Percentiles rank a stretch among this genome's conserved stretches.
These are phyloP conservation scores for Anabacerthia variegaticeps DNA, from an alignment of 2,797 vertebrate species.

Conservation along the genomic window DNA sequence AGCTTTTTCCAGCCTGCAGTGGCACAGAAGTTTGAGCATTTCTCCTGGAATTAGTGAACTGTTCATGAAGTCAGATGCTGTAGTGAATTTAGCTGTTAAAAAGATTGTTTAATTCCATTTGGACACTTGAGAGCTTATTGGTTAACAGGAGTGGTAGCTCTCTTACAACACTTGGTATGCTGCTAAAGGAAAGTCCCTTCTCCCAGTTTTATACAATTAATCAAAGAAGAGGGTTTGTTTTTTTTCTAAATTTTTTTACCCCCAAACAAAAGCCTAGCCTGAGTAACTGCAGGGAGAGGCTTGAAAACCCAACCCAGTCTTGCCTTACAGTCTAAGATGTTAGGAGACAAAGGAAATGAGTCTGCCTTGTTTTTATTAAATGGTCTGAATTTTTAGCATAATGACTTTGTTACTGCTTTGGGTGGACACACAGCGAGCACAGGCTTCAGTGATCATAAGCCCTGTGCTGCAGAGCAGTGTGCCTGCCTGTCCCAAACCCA, in stretches of 20 bases:
- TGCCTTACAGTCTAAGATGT: neutral
- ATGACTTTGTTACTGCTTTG: neutral
- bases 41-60: neutral
- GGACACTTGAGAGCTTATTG: neutral
- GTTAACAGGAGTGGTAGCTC: neutral
- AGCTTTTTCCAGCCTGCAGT: neutral
- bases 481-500: neutral
- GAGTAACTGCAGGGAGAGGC: neutral
- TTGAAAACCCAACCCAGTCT: neutral
- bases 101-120: neutral
- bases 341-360: neutral
- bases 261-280: neutral
- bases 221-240: neutral
- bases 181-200: neutral
- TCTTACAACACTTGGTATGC: neutral
- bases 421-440: neutral
- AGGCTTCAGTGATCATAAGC: neutral
- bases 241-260: rapidly evolving
- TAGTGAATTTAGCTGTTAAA: neutral
- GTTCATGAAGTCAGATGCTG: neutral
- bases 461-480: rapidly evolving
- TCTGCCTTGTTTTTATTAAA: neutral
- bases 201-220: neutral
- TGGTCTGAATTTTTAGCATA: neutral
- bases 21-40: neutral